Percentiles rank a stretch among this genome's conserved stretches.
phyloP scores from a whole-genome alignment of 1,140 invertebrate genomes.

The Rhagoletis zephyria region DNA sequence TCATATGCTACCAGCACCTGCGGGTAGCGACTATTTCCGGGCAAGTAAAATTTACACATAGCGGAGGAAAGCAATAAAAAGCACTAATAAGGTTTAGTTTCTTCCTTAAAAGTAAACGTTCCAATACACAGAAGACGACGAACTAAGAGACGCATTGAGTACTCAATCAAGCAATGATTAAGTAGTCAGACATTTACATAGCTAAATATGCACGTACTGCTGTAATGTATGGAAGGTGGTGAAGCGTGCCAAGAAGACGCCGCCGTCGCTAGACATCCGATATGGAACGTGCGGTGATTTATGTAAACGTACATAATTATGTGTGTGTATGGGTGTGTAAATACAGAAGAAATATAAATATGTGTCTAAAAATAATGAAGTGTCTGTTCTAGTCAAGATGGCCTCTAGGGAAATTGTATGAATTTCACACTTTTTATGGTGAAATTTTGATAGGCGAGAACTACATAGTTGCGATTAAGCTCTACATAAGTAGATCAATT shows the following conservation, averaged over 20 bases:
- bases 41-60: not conserved
- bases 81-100: not conserved
- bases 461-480: no score
- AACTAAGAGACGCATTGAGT: not conserved
- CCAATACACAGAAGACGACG: not conserved
- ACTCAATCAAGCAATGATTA: conserved; percentile 28
- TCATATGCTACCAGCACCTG: not conserved
- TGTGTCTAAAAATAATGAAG: not conserved
- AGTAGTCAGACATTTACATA: not conserved
- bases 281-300: conserved; percentile 31
- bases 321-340: not conserved
- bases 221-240: conserved; percentile 5
- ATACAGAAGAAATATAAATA: not conserved
- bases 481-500: no score
- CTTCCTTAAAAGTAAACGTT: not conserved
- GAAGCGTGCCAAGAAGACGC: conserved; percentile 9
- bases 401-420: not conserved
- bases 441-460: no score
- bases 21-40: not conserved
- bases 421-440: no score
- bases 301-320: not conserved
- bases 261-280: conserved; percentile 5
- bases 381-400: not conserved
- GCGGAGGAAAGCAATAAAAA: not conserved
- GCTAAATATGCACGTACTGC: not conserved